Conservation (phyloP, 2,888 invertebrate genomes). For the Uloborus plumipes region DNA sequence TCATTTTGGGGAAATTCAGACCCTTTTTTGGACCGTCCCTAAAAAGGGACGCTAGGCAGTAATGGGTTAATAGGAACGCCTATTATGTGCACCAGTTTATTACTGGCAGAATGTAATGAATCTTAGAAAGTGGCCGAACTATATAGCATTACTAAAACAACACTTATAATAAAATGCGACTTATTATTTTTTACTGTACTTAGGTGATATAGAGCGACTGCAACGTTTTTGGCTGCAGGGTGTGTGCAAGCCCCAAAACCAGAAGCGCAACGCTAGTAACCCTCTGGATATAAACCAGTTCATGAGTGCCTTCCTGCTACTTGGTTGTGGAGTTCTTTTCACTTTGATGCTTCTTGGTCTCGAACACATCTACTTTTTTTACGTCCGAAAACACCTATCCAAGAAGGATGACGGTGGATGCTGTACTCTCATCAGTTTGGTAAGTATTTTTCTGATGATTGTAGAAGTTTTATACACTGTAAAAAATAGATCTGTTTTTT, state of each 20-base stretch:
- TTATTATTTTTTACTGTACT: too few species aligned
- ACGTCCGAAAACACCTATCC: slow-evolving; percentile 85
- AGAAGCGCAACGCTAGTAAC: slow-evolving; percentile 78
- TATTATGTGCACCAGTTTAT: too few species aligned
- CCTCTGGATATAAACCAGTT: slow-evolving; percentile 82
- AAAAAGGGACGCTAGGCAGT: too few species aligned
- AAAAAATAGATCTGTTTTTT: too few species aligned
- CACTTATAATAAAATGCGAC: too few species aligned
- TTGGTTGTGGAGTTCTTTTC: slow-evolving; percentile 93
- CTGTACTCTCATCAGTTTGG: slow-evolving; percentile 94
- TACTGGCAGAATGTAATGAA: too few species aligned
- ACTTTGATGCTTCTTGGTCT: slow-evolving; percentile 88
- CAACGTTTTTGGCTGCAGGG: slow-evolving; percentile 96
- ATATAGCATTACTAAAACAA: too few species aligned
- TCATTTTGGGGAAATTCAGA: too few species aligned
- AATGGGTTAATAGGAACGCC: too few species aligned
- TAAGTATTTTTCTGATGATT: slow-evolving; percentile 72
- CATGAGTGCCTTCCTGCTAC: slow-evolving; percentile 93
- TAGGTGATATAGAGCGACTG: slow-evolving; percentile 92
- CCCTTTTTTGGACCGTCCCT: too few species aligned
- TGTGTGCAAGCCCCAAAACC: slow-evolving; percentile 91
- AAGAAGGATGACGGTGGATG: slow-evolving; percentile 92
- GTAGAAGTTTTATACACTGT: too few species aligned
- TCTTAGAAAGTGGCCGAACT: too few species aligned
- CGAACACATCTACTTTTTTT: slow-evolving; percentile 96